Evolutionary conservation across 2,888 invertebrate species (phyloP), one percentile per base, ranked within the genome.

Genomic region (Dioctria rufipes): DNA sequence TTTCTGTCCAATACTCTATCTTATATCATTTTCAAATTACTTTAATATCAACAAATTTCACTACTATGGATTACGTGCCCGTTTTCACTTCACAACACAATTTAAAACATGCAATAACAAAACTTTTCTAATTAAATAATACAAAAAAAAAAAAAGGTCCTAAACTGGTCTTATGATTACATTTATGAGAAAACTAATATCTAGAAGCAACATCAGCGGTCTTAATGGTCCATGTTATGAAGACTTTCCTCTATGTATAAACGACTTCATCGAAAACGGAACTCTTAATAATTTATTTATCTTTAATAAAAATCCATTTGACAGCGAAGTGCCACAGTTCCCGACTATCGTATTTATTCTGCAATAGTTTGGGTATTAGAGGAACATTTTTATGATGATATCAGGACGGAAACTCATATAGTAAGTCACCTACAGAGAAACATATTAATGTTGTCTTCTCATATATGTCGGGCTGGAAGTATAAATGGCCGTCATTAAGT

Each of bases 261-360:
- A 54, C 54, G 3, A 54, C 54, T 3, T 54, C 0, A 54, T 54
- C 69, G n/a, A 51, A 25, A n/a, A 51, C n/a, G 69, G 11, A 25
- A 25, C 69, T 51, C 69, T 69, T 69, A 69, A 75, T 75, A 75
- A 75, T 58, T 75, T 75, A 75, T 60, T 75, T 75, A 75, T 75
- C 73, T 75, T 75, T 60, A 75, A 75, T 75, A 60, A 75, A 75
- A 69, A 75, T 75, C 60, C 54, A 60, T 58, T 75, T 60, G 60
- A 40, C 60, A 75, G 25, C 43, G 25, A 75, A 60, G 73, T 75
- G 73, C 60, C 73, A 75, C 43, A 42, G 25, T 75, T 49, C 42
- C 60, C 60, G 73, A 75, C 73, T 75, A 60, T 75, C 60, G 43
- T 60, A 75, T 60, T 75, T 60, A 43, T 75, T 75, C 37, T 58